A percentile compares a stretch with the other conserved stretches of the same genome.
phyloP scores from a whole-genome alignment of 2,797 vertebrate species.

The Lutjanus campechanus region DNA sequence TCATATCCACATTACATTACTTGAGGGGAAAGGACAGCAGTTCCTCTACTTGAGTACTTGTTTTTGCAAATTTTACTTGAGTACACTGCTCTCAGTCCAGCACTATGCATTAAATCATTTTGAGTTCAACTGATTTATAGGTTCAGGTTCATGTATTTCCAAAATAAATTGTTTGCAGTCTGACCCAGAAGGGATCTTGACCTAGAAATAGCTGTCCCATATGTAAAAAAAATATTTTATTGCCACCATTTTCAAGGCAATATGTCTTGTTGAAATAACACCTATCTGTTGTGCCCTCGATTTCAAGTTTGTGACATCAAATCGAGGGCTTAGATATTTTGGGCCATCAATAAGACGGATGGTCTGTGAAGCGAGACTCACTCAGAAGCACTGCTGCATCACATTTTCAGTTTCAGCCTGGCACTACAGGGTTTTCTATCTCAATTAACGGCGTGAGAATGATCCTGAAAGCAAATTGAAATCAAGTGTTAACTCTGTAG shows the following conservation, averaged over 20 bases:
- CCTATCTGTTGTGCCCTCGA: slow-evolving; percentile 60
- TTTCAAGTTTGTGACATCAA: slow-evolving; percentile 64
- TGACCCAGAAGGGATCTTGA: slow-evolving; percentile 41
- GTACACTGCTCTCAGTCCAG: slow-evolving; percentile 24
- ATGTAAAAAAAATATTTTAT: slow-evolving; percentile 35
- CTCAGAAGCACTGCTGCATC: slow-evolving; percentile 27
- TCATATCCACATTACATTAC: no score
- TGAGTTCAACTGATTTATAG: slow-evolving; percentile 39
- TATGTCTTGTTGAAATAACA: slow-evolving; percentile 60
- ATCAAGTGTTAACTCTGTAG: slow-evolving; percentile 15
- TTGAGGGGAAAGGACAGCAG: no score
- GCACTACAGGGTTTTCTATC: slow-evolving; percentile 41
- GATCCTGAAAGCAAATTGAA: slow-evolving; percentile 46
- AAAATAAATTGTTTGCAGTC: slow-evolving; percentile 24
- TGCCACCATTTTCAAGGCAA: slow-evolving; percentile 36
- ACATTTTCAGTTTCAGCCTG: slow-evolving; percentile 23
- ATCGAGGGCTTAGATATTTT: slow-evolving; percentile 48
- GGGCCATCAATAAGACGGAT: slow-evolving; percentile 58
- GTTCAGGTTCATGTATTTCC: slow-evolving; percentile 28
- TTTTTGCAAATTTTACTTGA: neutral
- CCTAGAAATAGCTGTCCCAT: slow-evolving; percentile 51
- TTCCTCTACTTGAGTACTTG: no score
- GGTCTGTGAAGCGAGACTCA: slow-evolving; percentile 38
- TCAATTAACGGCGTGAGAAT: slow-evolving; percentile 48
- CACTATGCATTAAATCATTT: slow-evolving; percentile 16